Conservation (phyloP, 2,888 invertebrate species). For the Hydrotaea cyrtoneurina region DNA sequence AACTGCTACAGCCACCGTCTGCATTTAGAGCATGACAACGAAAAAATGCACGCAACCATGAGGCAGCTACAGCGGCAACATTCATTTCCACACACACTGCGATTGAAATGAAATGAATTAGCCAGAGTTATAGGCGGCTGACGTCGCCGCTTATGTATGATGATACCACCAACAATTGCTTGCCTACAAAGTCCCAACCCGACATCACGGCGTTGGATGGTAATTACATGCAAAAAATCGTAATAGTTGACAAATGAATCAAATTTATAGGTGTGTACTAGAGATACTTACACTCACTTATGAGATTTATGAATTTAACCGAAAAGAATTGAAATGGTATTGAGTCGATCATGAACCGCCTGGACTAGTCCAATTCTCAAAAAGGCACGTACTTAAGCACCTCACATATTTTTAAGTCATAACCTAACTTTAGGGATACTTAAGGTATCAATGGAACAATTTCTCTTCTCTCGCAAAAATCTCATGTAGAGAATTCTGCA, state of each 20-base stretch:
- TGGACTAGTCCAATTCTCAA: no score
- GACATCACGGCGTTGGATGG: neutral
- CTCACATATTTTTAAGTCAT: no score
- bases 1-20: neutral
- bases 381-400: no score
- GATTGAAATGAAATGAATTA: neutral
- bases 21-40: slow-evolving; percentile 61
- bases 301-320: neutral
- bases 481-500: no score
- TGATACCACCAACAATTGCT: neutral
- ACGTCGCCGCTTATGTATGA: neutral
- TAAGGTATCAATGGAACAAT: no score
- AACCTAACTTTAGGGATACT: no score
- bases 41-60: slow-evolving; percentile 46
- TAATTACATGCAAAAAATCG: neutral
- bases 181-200: neutral
- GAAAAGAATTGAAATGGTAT: no score
- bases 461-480: no score
- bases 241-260: neutral
- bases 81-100: neutral
- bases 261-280: neutral
- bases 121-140: neutral
- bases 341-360: no score
- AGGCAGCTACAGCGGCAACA: slow-evolving; percentile 14
- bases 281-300: no score